Evolutionary conservation across 2,797 vertebrate species (phyloP).

Genomic region (Sebastes iracundus): DNA sequence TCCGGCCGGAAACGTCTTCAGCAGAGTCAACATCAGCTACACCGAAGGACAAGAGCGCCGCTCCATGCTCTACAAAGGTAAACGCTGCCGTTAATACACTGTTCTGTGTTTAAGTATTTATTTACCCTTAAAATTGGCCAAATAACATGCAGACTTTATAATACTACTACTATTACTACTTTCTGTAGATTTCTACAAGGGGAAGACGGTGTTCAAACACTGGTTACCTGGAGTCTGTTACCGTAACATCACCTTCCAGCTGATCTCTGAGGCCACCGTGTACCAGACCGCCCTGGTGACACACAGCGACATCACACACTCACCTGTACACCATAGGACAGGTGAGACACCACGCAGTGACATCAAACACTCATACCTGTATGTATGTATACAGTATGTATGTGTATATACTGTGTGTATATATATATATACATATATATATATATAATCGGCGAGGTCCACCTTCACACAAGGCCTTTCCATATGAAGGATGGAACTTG

Average conservation of each 20-base stretch:
- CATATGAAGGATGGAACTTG: too few relatives aligned
- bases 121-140: too few relatives aligned
- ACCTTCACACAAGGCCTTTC: too few relatives aligned
- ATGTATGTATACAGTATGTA: too few relatives aligned
- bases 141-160: too few relatives aligned
- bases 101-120: too few relatives aligned
- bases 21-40: constrained; percentile 95
- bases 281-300: constrained; percentile 87
- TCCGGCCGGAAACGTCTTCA: constrained; percentile 91
- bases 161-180: too few relatives aligned
- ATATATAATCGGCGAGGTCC: too few relatives aligned
- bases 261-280: constrained; percentile 92
- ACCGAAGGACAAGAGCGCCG: constrained; percentile 87
- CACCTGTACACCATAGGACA: constrained; percentile 89
- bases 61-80: constrained; percentile 93
- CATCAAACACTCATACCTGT: background rate
- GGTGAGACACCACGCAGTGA: constrained; percentile 71
- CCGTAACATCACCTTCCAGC: constrained; percentile 93
- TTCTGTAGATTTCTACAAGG: constrained; percentile 89
- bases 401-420: too few relatives aligned
- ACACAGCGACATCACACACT: constrained; percentile 87
- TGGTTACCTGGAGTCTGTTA: constrained; percentile 95
- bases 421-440: too few relatives aligned
- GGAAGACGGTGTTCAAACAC: constrained; percentile 95
- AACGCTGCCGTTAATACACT: too few relatives aligned